Evolutionary conservation across 2,797 vertebrate species (phyloP).

Genomic region (Sebastes taczanowskii): DNA sequence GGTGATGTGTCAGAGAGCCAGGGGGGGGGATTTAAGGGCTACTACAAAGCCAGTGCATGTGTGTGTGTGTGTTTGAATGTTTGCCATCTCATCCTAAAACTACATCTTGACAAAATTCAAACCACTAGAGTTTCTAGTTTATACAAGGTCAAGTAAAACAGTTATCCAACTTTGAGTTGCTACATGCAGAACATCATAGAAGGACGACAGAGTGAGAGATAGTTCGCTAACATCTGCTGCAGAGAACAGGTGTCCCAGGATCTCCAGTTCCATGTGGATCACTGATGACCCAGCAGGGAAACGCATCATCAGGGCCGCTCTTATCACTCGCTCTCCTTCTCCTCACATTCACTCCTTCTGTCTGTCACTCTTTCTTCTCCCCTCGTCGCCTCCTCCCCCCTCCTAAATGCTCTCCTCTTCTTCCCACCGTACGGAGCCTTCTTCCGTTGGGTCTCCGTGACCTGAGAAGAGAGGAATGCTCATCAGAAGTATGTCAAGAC

Average conservation of each 20-base stretch:
- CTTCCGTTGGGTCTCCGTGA: constrained; percentile 58
- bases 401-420: constrained; percentile 12
- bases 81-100: background rate
- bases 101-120: constrained; percentile 3
- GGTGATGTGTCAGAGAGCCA: constrained; percentile 36
- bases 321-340: constrained; percentile 11
- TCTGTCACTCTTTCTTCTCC: constrained; percentile 12
- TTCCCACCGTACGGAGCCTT: constrained; percentile 1
- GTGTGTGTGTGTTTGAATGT: background rate
- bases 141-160: background rate
- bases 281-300: constrained; percentile 45
- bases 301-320: constrained; percentile 18
- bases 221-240: constrained; percentile 55
- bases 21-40: background rate
- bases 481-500: constrained; percentile 55
- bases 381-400: constrained; percentile 4
- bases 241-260: constrained; percentile 73
- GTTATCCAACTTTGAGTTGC: background rate
- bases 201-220: constrained; percentile 12
- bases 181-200: background rate
- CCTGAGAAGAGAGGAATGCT: constrained; percentile 64
- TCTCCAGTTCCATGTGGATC: constrained; percentile 39
- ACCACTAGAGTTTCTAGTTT: background rate
- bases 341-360: background rate
- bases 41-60: background rate